Conservation (phyloP, 2,888 invertebrate species). For the Horisme vitalbata region DNA sequence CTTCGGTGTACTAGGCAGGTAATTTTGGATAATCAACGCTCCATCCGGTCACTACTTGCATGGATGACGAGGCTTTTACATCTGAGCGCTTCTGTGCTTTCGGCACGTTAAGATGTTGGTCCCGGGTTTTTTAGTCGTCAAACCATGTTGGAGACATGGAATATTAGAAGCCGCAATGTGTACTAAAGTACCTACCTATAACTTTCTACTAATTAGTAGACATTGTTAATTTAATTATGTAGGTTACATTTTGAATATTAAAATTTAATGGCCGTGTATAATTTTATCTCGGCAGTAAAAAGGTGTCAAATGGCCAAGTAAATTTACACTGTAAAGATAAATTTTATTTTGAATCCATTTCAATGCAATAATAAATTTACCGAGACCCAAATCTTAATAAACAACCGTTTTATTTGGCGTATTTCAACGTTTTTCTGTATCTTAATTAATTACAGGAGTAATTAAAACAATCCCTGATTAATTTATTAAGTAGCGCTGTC, state of each 20-base stretch:
- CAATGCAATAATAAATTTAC: slow-evolving; percentile 2
- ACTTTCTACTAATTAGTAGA: neutral
- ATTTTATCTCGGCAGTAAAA: slow-evolving; percentile 1
- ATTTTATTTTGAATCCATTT: neutral
- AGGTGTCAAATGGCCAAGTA: neutral
- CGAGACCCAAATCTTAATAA: slow-evolving; percentile 6
- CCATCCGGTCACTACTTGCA: no score
- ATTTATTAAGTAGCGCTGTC: slow-evolving; percentile 21
- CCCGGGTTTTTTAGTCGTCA: no score
- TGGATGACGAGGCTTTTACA: no score
- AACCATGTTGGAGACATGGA: no score
- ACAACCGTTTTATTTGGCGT: slow-evolving; percentile 5
- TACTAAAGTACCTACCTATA: no score
- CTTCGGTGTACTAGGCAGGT: no score
- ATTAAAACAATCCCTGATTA: slow-evolving; percentile 20
- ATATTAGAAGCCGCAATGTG: no score
- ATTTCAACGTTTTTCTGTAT: neutral
- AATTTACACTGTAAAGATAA: neutral
- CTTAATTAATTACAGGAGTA: slow-evolving; percentile 11
- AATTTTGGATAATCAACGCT: no score
- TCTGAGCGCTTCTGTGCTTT: no score
- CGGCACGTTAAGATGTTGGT: no score
- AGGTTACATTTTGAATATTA: neutral
- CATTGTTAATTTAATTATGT: neutral
- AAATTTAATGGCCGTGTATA: neutral